Base-by-base conservation (phyloP, 2,888 invertebrate species). In the Eilema sororculum region DNA sequence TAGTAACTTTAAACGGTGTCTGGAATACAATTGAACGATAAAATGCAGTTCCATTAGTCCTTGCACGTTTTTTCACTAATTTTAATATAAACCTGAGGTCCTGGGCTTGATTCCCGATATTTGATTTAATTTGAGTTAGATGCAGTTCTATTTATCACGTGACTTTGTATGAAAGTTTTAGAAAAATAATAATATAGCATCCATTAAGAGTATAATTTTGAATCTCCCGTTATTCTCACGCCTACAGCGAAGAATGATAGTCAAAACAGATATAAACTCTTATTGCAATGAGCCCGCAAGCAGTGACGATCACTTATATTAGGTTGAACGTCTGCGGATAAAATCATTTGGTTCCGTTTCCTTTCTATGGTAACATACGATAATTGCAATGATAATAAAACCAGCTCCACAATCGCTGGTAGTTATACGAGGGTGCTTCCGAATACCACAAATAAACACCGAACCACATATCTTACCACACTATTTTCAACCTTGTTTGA, bases 371-470 rank as follows among this genome's bases (percentile, higher is more conserved):
- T 74, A 69, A 73, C 76, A 72, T 74, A 76, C 74, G 78, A 81
- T 74, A 83, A 80, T 67, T 75, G 78, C 76, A 78, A 78, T 76
- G 68, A 71, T 73, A 81, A 79, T 76, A 78, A 79, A 78, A 46
- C 63, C 65, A 58, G 69, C 71, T 68, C 75, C 77, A 78, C 79
- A 74, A 81, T 76, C 67, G 69, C 73, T 77, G 75, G 69, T 76
- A 77, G 78, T 74, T 84, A 84, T 85, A 81, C 79, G n/a, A 68
- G 72, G 30, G 75, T 72, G 79, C 78, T 84, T 84, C 76, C 80
- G 79, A 78, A 81, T 69, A 71, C 77, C 84, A 75, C 82, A 81
- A 82, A 82, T 81, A 78, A 78, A 74, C 68, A 69, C 58, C 30
- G 65, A 12, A 57, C 64, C 62, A 60, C 65, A 65, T 64, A 60